These are phyloP conservation scores for Dryomyza anilis DNA, from an alignment of 2,888 invertebrate genomes.

Conservation along the genomic window DNA sequence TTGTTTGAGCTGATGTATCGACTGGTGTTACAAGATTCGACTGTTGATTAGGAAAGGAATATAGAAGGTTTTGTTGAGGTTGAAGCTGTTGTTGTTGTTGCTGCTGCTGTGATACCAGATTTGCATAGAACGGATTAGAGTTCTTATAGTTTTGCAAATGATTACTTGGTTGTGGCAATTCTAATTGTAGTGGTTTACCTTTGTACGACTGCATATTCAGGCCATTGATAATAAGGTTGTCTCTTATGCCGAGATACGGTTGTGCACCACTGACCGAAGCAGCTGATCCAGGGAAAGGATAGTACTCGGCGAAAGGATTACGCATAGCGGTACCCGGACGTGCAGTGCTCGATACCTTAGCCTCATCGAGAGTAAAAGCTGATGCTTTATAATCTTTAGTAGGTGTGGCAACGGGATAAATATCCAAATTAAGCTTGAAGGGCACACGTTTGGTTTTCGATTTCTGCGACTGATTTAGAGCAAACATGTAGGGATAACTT, in stretches of 20 bases:
- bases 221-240: conserved; percentile 32
- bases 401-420: conserved; percentile 65
- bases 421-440: conserved; percentile 70
- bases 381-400: conserved; percentile 41
- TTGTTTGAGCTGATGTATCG: conserved; percentile 24
- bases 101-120: conserved; percentile 29
- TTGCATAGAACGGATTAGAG: conserved; percentile 12
- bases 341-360: conserved; percentile 45
- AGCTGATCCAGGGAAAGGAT: conserved; percentile 37
- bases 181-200: conserved; percentile 26
- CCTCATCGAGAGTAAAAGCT: conserved; percentile 41
- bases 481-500: conserved; percentile 40
- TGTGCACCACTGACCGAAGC: conserved; percentile 36
- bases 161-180: conserved; percentile 24
- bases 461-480: conserved; percentile 49
- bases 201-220: conserved; percentile 21
- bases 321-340: conserved; percentile 47
- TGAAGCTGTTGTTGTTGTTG: conserved; percentile 33
- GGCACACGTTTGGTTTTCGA: conserved; percentile 61
- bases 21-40: conserved; percentile 25
- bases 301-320: conserved; percentile 48
- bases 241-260: conserved; percentile 1
- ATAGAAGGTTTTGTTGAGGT: conserved; percentile 30
- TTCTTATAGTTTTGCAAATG: conserved; percentile 29
- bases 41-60: conserved; percentile 34